Conservation (phyloP, 2,113 vertebrate species). For the Tamias sibiricus region DNA sequence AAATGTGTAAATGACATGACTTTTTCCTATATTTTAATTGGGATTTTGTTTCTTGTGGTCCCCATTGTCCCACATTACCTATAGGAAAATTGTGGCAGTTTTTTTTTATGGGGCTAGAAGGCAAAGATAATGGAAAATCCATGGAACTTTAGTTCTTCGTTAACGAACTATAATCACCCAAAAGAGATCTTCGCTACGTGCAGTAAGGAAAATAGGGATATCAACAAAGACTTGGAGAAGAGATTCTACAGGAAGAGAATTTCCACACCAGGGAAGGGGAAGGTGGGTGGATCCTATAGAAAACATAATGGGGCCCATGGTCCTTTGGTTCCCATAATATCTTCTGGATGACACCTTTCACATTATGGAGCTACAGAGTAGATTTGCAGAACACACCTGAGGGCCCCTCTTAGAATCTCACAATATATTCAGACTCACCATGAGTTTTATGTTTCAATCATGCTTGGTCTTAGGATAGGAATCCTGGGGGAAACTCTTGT, state of each 20-base stretch:
- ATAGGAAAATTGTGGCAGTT: too few relatives aligned
- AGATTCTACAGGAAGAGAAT: not conserved
- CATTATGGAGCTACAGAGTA: not conserved
- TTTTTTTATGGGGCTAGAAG: not conserved
- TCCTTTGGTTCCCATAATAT: not conserved
- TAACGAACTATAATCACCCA: not conserved
- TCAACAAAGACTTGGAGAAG: not conserved
- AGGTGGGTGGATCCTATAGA: not conserved
- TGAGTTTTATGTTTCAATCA: not conserved
- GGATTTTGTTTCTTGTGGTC: slow-evolving; percentile 16
- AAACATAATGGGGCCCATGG: not conserved
- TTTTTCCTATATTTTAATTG: not conserved
- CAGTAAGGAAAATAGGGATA: not conserved
- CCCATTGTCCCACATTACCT: not conserved
- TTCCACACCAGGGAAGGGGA: not conserved
- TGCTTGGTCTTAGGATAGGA: not conserved
- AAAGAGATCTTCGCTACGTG: not conserved
- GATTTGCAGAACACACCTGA: not conserved
- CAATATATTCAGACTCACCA: not conserved
- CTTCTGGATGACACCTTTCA: not conserved
- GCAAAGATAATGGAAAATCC: not conserved
- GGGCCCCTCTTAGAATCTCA: not conserved
- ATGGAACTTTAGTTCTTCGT: not conserved
- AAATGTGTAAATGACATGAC: not conserved
- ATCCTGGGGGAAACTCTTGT: not conserved